Base-by-base conservation (phyloP, 2,888 invertebrate species). In the Diaperis boleti region DNA sequence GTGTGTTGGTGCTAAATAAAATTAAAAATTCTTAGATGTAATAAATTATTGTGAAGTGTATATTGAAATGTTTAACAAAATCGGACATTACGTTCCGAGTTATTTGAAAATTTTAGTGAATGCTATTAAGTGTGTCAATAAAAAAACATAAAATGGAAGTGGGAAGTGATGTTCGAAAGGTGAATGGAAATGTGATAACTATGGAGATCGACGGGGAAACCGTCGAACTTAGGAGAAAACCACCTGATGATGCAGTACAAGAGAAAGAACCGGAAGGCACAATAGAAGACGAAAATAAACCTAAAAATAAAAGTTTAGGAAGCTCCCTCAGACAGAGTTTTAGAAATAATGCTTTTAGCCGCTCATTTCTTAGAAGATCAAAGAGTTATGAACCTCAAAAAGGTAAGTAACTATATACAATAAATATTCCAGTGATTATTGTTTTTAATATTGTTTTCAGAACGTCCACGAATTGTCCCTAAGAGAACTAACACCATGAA, bases 281-380 rank as follows among this genome's bases (percentile, higher is more conserved):
- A 20, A 14, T 22, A 11, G 41, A 10, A 4, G 20, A 44, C 11
- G 8, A 3, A 11, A 45, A 45, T 20, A 13, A 35, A 26, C n/a
- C 13, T 1, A 60, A 17, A 7, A 33, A 20, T n/a, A 47, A 26
- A 11, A 59, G 52, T 17, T 42, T 62, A 11, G 10, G 62, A 8
- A 47, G 22, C 37, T 59, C 63, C 1, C 42, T 63, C 10, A 42
- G 63, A 11, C 39, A 57, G 13, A 62, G 62, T 15, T 57, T 62
- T 7, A 14, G 57, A 8, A 47, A 47, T 20, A 39, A 33, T 8
- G 29, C 56, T 3, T 37, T 11, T 3, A 20, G 39, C 11, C 26
- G 62, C 8, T 49, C 47, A 6, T 11, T 57, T 1, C 6, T 63
- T 1, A 50, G 52, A 7, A 42, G 63, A 4, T 11, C 52, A 8